phyloP scores from a whole-genome alignment of 1,140 invertebrate genomes.

The Tribolium madens region DNA sequence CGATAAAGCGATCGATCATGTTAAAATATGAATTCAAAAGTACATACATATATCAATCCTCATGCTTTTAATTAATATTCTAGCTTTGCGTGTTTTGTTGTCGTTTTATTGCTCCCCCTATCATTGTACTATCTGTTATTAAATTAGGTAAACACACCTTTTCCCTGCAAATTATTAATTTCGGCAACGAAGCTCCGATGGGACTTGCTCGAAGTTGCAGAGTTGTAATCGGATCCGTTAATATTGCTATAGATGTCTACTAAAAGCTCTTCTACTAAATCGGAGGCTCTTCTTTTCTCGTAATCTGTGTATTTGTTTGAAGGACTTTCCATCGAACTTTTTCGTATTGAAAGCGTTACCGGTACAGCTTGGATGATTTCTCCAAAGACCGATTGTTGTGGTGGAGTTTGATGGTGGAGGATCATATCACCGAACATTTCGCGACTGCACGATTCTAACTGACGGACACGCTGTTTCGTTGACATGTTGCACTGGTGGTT shows the following conservation, averaged over 20 bases:
- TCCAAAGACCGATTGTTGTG: neutral
- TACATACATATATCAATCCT: neutral
- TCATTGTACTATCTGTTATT: constrained; percentile 30
- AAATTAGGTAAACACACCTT: constrained; percentile 53
- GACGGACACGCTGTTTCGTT: constrained; percentile 49
- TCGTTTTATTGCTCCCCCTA: constrained; percentile 8
- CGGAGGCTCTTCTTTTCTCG: constrained; percentile 56
- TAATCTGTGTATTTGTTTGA: constrained; percentile 35
- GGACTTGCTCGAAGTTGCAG: constrained; percentile 60
- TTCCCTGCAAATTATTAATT: constrained; percentile 52
- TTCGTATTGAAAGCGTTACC: constrained; percentile 5
- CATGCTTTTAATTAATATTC: constrained; percentile 26
- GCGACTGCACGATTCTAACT: constrained; percentile 57
- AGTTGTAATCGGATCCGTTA: constrained; percentile 60
- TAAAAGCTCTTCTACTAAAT: constrained; percentile 60
- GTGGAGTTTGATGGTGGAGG: constrained; percentile 52
- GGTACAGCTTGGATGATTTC: constrained; percentile 37
- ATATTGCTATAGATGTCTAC: constrained; percentile 60
- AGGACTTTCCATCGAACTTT: neutral
- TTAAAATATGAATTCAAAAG: too few relatives aligned
- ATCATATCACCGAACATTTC: constrained; percentile 61
- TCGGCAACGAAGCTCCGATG: constrained; percentile 54
- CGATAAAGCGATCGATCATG: neutral
- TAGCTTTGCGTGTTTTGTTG: constrained; percentile 8
- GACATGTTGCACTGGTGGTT: constrained; percentile 32